phyloP scores from a whole-genome alignment of 1,140 invertebrate species.

The Drosophila mauritiana region DNA sequence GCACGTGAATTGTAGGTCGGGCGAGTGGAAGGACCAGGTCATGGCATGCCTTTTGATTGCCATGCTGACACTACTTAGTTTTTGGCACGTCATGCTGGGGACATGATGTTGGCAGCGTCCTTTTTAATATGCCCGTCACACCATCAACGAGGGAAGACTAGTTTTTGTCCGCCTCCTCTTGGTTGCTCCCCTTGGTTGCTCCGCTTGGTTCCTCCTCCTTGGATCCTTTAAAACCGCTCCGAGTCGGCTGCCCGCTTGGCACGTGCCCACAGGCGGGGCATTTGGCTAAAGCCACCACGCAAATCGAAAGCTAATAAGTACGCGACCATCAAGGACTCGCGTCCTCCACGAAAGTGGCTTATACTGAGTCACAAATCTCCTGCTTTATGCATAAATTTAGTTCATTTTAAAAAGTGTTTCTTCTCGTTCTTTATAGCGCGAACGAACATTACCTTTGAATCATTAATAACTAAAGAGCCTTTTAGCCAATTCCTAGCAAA shows the following conservation, averaged over 20 bases:
- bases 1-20: constrained; percentile 37
- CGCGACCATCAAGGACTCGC: constrained; percentile 17
- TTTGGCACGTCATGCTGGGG: constrained; percentile 71
- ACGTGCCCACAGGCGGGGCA: constrained; percentile 63
- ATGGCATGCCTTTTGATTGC: constrained; percentile 70
- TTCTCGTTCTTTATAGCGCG: neutral
- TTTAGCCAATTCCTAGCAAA: neutral
- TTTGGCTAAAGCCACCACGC: constrained; percentile 77
- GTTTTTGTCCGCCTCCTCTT: constrained; percentile 40
- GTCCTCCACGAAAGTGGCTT: constrained; percentile 21
- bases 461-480: neutral
- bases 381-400: constrained; percentile 46
- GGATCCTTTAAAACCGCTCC: constrained; percentile 62
- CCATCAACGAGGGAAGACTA: constrained; percentile 63
- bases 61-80: constrained; percentile 79
- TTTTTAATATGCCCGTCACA: constrained; percentile 82
- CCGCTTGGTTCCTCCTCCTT: neutral
- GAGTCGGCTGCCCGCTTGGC: constrained; percentile 52
- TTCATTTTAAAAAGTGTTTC: constrained; percentile 10
- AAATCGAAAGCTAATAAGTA: constrained; percentile 77
- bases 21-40: constrained; percentile 13
- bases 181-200: neutral
- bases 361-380: constrained; percentile 15
- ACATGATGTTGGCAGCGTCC: constrained; percentile 65
- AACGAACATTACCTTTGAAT: neutral